phyloP scores from a whole-genome alignment of 92 coral and sea anemone species.

The Zoanthus solanderi region DNA sequence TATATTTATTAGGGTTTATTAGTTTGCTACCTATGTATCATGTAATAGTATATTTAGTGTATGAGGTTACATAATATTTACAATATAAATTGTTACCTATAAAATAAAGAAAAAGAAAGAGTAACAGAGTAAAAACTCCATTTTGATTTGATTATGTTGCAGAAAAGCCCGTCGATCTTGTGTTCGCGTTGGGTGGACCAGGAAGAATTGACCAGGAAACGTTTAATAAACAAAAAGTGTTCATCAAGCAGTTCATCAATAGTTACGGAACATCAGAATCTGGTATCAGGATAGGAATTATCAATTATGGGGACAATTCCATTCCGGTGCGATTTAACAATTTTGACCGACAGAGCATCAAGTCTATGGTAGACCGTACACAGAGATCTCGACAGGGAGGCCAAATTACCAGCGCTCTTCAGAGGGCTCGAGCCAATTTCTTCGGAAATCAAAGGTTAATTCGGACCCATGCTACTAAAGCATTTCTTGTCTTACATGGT shows the following conservation, averaged over 20 bases:
- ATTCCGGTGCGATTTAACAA: slow-evolving; percentile 76
- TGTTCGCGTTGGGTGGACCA: slow-evolving; percentile 89
- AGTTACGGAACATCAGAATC: slow-evolving; percentile 76
- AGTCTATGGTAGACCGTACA: slow-evolving; percentile 68
- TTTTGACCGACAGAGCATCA: slow-evolving; percentile 74
- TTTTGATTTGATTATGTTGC: neutral
- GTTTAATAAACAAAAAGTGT: slow-evolving; percentile 85
- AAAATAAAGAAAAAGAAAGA: no score
- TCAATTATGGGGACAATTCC: slow-evolving; percentile 74
- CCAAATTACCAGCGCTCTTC: slow-evolving; percentile 69
- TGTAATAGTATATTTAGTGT: no score
- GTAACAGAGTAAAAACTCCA: no score
- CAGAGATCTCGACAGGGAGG: slow-evolving; percentile 66
- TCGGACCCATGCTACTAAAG: slow-evolving; percentile 78
- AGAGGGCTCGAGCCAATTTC: slow-evolving; percentile 58
- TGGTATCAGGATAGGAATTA: slow-evolving; percentile 78
- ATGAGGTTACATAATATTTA: no score
- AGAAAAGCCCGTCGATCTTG: slow-evolving; percentile 88
- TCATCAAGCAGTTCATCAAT: slow-evolving; percentile 87
- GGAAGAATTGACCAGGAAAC: slow-evolving; percentile 70
- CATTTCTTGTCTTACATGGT: slow-evolving; percentile 84
- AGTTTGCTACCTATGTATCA: no score
- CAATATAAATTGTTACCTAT: no score
- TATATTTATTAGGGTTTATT: no score
- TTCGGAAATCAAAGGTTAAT: slow-evolving; percentile 62